Base-by-base conservation (phyloP, 2,888 invertebrate genomes). In the Agonopterix heracliana region DNA sequence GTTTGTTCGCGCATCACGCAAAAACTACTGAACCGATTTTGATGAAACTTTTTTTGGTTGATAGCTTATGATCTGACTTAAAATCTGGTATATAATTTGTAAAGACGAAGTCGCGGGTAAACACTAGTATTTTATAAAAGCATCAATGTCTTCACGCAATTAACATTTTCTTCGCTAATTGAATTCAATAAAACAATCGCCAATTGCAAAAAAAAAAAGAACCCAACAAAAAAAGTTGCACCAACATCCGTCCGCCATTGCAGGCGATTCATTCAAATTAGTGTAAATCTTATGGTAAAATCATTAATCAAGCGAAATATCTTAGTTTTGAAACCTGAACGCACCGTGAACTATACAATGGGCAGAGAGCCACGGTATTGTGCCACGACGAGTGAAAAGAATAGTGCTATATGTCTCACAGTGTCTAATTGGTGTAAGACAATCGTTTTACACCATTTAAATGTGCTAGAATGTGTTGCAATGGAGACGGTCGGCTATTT, bases 291-390 rank as follows among this genome's bases (percentile, higher is more conserved):
- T 74, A 79, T 81, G 78, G 78, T 79, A 78, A 81, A 79, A 81
- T 82, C 81, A 83, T 85, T 78, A 83, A 84, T 82, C 81, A 78
- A 69, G 68, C 72, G 73, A 69, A 74, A 71, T 78, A 81, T 77
- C 74, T 69, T 44, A 11, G 40, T 50, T 50, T 52, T 46, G 51
- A 41, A 51, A 51, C 51, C 10, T 40, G 26, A 52, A 52, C 46
- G 48, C 48, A 44, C 48, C 51, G 38, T 47, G 50, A 47, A 34
- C 41, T 11, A 10, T 40, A 51, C 48, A 52, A 52, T 48, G 51
- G 46, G 41, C 46, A 46, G 48, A 35, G 36, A 35, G 41, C 44
- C 26, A 26, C 26, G 40, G 12, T 11, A 13, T 53, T 50, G 47
- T 34, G 47, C 36, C 48, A 53, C 26, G 1, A 26, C 26, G 14